Base-by-base conservation (phyloP, 2,113 vertebrate genomes). In the Tringa solitaria region DNA sequence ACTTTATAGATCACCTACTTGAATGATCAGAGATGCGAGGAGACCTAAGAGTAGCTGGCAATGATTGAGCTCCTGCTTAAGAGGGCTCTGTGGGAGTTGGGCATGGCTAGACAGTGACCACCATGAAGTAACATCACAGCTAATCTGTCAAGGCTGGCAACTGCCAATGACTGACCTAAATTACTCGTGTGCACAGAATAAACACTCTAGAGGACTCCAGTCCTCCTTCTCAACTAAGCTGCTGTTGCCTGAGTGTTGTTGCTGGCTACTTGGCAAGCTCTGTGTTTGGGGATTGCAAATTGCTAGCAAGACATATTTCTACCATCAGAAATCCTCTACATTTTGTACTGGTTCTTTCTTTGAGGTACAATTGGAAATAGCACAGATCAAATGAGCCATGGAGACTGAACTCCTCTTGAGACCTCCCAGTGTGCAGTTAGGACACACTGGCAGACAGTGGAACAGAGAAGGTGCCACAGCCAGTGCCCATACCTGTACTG, bases 311-410 rank as follows among this genome's bases (percentile, higher is more conserved):
- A 63, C 13, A 26, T 35, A n/a, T n/a, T 63, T 81, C 33, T 43
- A 21, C 12, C 5, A 1, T 26, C 63, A 67, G 14, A 74, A 43
- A 19, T 0, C 1, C 3, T 4, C 9, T 13, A 8, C 4, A 18
- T 60, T 82, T 91, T 68, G 22, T 60, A 61, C 26, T 83, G 18
- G 30, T 89, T 68, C 19, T 77, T 39, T 89, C 26, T n/a, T 46
- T 60, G 9, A 83, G 22, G 12, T 46, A 78, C 54, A 68, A 23
- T 23, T 67, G 7, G 69, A 77, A 84, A 37, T 19, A 39, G 16
- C 46, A 77, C 88, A 83, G 17, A 69, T 68, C 12, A 45, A 67
- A 43, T 8, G 41, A n/a, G 23, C 22, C 45, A 43, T 18, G 7
- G 28, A 80, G 27, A 21, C 14, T 64, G 57, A 51, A 53, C 7